Base-by-base conservation (phyloP, 2,113 vertebrate genomes). In the Acrocephalus kingi region DNA sequence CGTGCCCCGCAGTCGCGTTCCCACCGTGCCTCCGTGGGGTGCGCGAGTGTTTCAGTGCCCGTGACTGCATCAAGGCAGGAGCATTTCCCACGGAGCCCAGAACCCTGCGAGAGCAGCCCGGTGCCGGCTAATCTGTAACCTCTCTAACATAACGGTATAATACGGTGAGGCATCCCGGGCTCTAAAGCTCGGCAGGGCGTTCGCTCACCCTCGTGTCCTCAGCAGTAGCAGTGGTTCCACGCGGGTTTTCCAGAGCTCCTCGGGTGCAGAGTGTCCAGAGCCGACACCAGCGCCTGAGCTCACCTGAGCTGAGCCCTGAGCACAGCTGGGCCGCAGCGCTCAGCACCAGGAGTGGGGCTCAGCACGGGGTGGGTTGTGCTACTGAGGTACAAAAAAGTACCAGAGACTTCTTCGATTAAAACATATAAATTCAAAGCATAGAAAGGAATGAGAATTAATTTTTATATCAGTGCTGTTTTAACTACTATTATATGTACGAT, bases 131-230 rank as follows among this genome's bases (percentile, higher is more conserved):
- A 7, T 6, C 4, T 3, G 71, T n/a, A 8, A 27, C 10, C 33
- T 16, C 9, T n/a, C 13, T 14, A 17, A 28, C 39, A 27, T 8
- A 43, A 6, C 49, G 8, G 9, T 22, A 0, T 0, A 2, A 10
- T 6, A 5, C 15, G 6, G 3, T 15, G 21, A 3, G 43, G 33
- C 39, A 24, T 15, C 19, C 28, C 45, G 6, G 3, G 9, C 7
- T 1, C 21, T 28, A 1, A 14, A 37, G 31, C 25, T 55, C 10
- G 8, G 54, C 64, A 6, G 59, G 58, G 51, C 15, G 6, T 5
- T 54, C 24, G 1, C 73, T 67, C 51, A 18, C 30, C 24, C 56
- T 37, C 22, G 4, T 15, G 74, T 33, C 15, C 62, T 17, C 61
- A 16, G 85, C 56, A 11, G 58, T 2, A 8, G 7, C 15, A 28